These are phyloP conservation scores for Trilocha varians DNA, from an alignment of 2,888 invertebrate species.

Conservation along the genomic window DNA sequence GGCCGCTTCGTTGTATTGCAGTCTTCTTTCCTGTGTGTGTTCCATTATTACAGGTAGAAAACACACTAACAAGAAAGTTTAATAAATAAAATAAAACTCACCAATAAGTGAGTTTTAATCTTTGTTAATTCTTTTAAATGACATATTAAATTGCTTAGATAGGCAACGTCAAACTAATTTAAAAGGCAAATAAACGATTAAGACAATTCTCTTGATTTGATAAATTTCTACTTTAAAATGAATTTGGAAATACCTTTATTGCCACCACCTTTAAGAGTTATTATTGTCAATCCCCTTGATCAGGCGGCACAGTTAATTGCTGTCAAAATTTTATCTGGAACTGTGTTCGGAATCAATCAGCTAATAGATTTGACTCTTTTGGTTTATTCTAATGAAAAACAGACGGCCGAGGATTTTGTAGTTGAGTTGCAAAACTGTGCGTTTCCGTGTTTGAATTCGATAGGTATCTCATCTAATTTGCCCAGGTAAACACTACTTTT, in stretches of 20 bases:
- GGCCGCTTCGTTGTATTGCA: too few species aligned
- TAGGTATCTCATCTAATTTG: constrained; percentile 39
- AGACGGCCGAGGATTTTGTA: constrained; percentile 31
- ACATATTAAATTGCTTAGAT: too few species aligned
- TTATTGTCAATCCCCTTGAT: constrained; percentile 44
- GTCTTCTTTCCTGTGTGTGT: too few species aligned
- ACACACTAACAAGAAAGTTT: too few species aligned
- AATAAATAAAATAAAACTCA: too few species aligned
- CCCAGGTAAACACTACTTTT: too few species aligned
- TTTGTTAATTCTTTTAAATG: too few species aligned
- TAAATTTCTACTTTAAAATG: constrained; percentile 22
- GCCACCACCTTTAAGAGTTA: constrained; percentile 35
- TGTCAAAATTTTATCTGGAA: constrained; percentile 45
- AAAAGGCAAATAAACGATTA: too few species aligned
- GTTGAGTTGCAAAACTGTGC: constrained; percentile 40
- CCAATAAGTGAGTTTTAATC: too few species aligned
- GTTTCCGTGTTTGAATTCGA: constrained; percentile 36
- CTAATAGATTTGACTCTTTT: constrained; percentile 42
- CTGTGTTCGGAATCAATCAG: constrained; percentile 40
- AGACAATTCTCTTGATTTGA: too few species aligned
- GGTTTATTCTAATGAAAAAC: constrained; percentile 43
- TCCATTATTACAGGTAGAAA: too few species aligned
- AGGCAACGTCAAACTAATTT: too few species aligned
- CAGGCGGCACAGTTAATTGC: constrained; percentile 34
- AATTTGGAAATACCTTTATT: constrained; percentile 35